A percentile compares a stretch with the other conserved stretches of the same genome.
Conservation (phyloP, 2,113 vertebrate genomes). For the Poeciliopsis prolifica region DNA sequence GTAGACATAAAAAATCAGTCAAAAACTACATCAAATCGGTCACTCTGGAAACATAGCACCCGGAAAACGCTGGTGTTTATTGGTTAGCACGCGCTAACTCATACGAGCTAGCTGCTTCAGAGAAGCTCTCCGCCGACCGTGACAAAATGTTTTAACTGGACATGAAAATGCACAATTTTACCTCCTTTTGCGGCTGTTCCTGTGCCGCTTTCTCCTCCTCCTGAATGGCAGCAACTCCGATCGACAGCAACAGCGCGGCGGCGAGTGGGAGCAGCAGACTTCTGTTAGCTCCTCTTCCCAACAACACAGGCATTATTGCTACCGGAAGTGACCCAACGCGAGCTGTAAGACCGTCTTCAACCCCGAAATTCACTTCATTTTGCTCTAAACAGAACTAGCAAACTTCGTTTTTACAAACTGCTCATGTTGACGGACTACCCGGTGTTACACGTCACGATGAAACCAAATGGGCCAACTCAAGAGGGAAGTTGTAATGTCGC, state of each 20-base stretch:
- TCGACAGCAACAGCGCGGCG: slow-evolving; percentile 54
- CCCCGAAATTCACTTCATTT: slow-evolving; percentile 31
- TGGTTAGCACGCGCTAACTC: slow-evolving; percentile 50
- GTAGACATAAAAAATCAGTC: background rate
- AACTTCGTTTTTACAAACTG: slow-evolving; percentile 52
- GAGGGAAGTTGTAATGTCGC: slow-evolving; percentile 15
- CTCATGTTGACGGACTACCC: background rate
- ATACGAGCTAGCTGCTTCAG: background rate
- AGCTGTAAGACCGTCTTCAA: background rate
- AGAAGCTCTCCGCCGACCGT: background rate
- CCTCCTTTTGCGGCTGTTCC: slow-evolving; percentile 70
- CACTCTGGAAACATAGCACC: background rate
- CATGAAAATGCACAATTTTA: slow-evolving; percentile 18
- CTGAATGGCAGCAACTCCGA: slow-evolving; percentile 64
- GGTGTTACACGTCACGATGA: slow-evolving; percentile 44
- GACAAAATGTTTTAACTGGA: accelerated
- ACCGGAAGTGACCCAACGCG: background rate
- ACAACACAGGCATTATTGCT: slow-evolving; percentile 65
- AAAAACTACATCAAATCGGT: background rate
- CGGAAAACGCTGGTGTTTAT: slow-evolving; percentile 17
- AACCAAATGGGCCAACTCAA: background rate
- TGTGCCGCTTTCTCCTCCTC: slow-evolving; percentile 71
- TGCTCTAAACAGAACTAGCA: background rate
- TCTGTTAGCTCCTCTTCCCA: slow-evolving; percentile 35
- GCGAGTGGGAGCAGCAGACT: slow-evolving; percentile 46